Base-by-base conservation (phyloP, 2,797 vertebrate species). In the Morus bassanus region DNA sequence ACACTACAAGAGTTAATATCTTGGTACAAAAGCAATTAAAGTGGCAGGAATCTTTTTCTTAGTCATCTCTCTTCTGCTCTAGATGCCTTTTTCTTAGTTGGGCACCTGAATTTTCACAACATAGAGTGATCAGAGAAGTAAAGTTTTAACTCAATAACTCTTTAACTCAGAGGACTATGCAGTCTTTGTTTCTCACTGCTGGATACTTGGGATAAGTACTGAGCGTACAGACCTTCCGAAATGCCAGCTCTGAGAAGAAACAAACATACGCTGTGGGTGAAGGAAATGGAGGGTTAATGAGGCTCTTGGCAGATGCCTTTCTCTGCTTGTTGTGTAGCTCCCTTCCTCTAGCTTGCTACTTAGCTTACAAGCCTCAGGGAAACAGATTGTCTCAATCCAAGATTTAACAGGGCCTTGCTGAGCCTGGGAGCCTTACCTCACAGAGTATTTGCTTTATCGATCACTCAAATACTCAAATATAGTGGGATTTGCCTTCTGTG, bases 21-120 rank as follows among this genome's bases (percentile, higher is more conserved):
- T 83, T 88, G 33, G 35, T 91, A 77, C 48, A 82, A 88, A 93
- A 88, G 50, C 82, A 89, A 87, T 83, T 83, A 70, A 85, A 64
- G 53, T 65, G 65, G 57, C 53, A 91, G 61, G 22, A 91, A 50
- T 80, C 31, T n/a, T 69, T 85, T 39, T 48, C 51, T 88, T 87
- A 74, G 56, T 95, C 78, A 80, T 77, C 31, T 91, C 63, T 24
- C 46, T 61, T 83, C 56, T 88, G 10, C 8, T 72, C 25, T 80
- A 60, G 68, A 50, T 73, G 45, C 46, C 23, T 74, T 91, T 76
- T 92, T 93, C 89, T 80, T 79, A 89, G 67, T 56, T 1, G 10
- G 51, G 37, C 73, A 57, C 64, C 59, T 93, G 33, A 83, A 73
- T 95, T 92, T 89, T 80, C 50, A 33, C 23, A 56, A 60, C 22